Conservation (phyloP, 2,113 vertebrate genomes). For the Scopus umbretta region DNA sequence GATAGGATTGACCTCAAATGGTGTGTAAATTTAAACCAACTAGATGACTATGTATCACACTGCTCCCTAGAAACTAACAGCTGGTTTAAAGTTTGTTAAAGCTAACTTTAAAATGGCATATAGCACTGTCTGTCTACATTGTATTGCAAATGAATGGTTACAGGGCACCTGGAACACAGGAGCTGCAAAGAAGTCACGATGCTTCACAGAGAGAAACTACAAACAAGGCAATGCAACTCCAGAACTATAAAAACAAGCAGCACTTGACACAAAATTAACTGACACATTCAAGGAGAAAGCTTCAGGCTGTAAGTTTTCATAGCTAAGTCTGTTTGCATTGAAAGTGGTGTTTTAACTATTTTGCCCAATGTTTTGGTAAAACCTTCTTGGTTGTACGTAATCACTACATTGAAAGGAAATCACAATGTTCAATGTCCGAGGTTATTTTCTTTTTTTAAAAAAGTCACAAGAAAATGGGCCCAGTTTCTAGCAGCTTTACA, state of each 20-base stretch:
- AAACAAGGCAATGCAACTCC: not conserved
- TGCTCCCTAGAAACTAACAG: not conserved
- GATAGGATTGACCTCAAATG: not conserved
- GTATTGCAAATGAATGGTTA: not conserved
- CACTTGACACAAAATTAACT: not conserved
- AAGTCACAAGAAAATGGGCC: not conserved
- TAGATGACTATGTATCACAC: not conserved
- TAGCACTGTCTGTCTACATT: not conserved
- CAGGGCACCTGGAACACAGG: not conserved
- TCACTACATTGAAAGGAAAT: not conserved
- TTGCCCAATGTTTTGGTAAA: not conserved
- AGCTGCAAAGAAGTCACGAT: not conserved
- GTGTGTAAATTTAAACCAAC: not conserved
- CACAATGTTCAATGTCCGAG: not conserved
- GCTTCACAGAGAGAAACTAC: not conserved
- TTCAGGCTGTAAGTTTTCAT: not conserved
- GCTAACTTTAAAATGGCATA: not conserved
- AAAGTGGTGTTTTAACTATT: not conserved
- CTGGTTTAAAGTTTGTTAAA: not conserved
- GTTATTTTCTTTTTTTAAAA: not conserved
- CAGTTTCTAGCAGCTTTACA: not conserved
- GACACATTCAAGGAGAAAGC: not conserved
- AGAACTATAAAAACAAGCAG: not conserved
- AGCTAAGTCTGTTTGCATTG: not conserved
- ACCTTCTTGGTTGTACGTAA: not conserved